These are phyloP conservation scores for Drosophila merina DNA, from an alignment of 2,888 invertebrate genomes.

Conservation along the genomic window DNA sequence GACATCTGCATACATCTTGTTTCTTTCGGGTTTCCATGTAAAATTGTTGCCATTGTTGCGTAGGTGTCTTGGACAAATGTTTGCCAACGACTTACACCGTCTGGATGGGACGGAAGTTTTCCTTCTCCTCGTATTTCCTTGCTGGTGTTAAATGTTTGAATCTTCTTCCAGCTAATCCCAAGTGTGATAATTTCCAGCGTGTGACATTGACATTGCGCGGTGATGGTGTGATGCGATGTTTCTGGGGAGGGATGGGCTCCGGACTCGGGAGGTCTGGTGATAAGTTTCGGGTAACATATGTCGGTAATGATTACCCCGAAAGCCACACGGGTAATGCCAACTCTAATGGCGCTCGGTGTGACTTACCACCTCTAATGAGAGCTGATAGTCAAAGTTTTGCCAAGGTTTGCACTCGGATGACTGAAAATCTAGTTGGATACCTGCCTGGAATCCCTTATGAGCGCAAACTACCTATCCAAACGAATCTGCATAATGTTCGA, in stretches of 20 bases:
- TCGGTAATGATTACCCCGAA: slow-evolving; percentile 71
- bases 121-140: slow-evolving; percentile 11
- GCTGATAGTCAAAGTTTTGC: slow-evolving; percentile 33
- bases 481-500: slow-evolving; percentile 6
- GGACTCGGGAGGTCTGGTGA: slow-evolving; percentile 36
- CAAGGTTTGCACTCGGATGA: slow-evolving; percentile 14
- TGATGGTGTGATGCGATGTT: slow-evolving; percentile 4
- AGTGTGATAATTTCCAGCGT: slow-evolving; percentile 63
- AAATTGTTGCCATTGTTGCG: slow-evolving; percentile 23
- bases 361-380: slow-evolving; percentile 22
- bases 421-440: not conserved
- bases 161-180: slow-evolving; percentile 69
- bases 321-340: slow-evolving; percentile 50
- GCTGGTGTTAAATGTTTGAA: slow-evolving; percentile 20
- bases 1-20: slow-evolving; percentile 49
- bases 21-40: not conserved
- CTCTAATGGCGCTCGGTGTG: slow-evolving; percentile 21
- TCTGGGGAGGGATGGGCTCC: not conserved
- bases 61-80: slow-evolving; percentile 74
- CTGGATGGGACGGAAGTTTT: slow-evolving; percentile 58
- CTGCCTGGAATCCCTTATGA: slow-evolving; percentile 31
- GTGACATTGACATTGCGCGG: slow-evolving; percentile 74
- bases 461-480: not conserved
- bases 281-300: slow-evolving; percentile 75
- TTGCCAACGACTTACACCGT: slow-evolving; percentile 58